Percentiles rank a stretch among this genome's conserved stretches.
These are phyloP conservation scores for Anguilla megastoma DNA, from an alignment of 2,797 vertebrate species.

Conservation along the genomic window DNA sequence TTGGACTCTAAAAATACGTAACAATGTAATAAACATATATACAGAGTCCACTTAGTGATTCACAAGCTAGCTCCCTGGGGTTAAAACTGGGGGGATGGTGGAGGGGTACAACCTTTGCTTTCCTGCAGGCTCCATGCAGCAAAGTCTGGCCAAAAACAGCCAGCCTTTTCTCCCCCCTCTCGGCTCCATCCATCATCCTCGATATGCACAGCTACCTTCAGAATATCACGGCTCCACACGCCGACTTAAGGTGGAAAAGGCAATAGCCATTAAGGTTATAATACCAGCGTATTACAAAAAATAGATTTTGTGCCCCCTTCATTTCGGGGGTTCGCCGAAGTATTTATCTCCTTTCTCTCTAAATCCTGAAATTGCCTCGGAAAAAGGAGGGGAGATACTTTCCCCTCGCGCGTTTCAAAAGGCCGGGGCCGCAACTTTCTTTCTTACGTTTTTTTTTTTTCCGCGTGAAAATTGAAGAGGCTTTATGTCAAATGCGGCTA, in stretches of 20 bases:
- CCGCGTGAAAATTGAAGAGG: slow-evolving; percentile 94
- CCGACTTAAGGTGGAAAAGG: slow-evolving; percentile 45
- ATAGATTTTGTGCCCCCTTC: slow-evolving; percentile 72
- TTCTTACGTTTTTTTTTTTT: slow-evolving; percentile 44
- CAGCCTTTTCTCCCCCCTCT: slow-evolving; percentile 42
- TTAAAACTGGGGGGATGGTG: not conserved
- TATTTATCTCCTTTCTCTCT: slow-evolving; percentile 97
- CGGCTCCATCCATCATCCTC: slow-evolving; percentile 64
- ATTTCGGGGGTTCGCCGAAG: slow-evolving; percentile 73
- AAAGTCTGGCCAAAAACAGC: slow-evolving; percentile 44
- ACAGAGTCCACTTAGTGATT: not conserved
- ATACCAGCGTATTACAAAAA: slow-evolving; percentile 79
- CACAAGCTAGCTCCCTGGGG: not conserved
- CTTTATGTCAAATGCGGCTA: slow-evolving; percentile 99
- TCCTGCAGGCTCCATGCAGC: slow-evolving; percentile 61
- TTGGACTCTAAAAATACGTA: not conserved
- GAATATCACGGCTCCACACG: slow-evolving; percentile 57
- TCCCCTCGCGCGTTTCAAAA: slow-evolving; percentile 75
- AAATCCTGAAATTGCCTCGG: slow-evolving; percentile 97
- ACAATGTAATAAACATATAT: slow-evolving; percentile 18
- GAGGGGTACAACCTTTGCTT: slow-evolving; percentile 58
- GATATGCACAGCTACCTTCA: slow-evolving; percentile 62
- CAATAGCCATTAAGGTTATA: slow-evolving; percentile 60
- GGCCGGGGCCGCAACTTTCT: slow-evolving; percentile 85
- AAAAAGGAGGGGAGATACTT: slow-evolving; percentile 70